Evolutionary conservation across 1,140 invertebrate genomes (phyloP), one percentile per base, ranked within the genome.

Genomic region (Polypedilum vanderplanki): DNA sequence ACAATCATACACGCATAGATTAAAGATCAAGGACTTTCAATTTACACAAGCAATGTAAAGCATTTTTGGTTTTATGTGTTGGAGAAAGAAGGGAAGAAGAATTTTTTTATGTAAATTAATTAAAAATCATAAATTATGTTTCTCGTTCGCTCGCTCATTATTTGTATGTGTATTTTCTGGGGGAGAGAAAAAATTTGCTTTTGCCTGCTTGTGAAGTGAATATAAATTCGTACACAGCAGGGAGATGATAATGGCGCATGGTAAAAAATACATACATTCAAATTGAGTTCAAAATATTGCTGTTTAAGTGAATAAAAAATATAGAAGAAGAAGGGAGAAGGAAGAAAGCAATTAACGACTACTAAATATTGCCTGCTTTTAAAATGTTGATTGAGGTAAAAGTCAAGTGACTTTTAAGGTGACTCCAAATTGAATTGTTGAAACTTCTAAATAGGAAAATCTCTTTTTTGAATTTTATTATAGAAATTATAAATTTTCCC

Each of bases 111-210:
- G 65, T 70, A 70, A 70, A 70, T 70, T 70, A 70, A 70, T 70
- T 70, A 70, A 70, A 70, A 70, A 70, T 70, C 65, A 70, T 70
- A 70, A 70, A 70, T 70, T 70, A 70, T 70, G 65, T 22, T 70
- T 20, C 17, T 67, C 24, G 24, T 33, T 33, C 24, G 24, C 5
- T 33, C 24, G 24, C 24, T 33, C 24, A 33, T 33, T 33, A 33
- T 33, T 15, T 57, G 46, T 57, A 7, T 57, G 46, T 57, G n/a
- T 57, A 7, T 15, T 2, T 12, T 57, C 8, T 12, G 46, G n/a
- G 46, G 46, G 46, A 57, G n/a, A 17, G 46, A 57, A 17, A 17
- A 57, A 17, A 57, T n/a, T n/a, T n/a, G 46, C 1, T 1, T 17
- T 57, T 17, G 46, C 46, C 46, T 12, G 46, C 17, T 67, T 70